Evolutionary conservation across 2,113 vertebrate species (phyloP), one percentile per base, ranked within the genome.

Genomic region (Microcebus ravelobensis): DNA sequence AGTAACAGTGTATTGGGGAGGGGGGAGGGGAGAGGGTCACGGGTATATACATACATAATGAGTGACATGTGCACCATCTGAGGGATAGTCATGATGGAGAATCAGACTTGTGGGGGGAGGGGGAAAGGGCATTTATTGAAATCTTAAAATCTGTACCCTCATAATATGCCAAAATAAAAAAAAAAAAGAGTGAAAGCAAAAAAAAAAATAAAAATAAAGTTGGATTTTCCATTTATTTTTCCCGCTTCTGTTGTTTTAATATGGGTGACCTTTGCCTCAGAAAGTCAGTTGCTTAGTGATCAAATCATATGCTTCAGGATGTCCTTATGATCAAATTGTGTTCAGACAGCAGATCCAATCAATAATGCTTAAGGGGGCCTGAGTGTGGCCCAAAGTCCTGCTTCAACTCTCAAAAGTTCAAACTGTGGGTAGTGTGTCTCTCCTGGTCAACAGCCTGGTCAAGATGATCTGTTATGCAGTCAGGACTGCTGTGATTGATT

Each of bases 161-260:
- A 42, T 42, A 5, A 42, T 42, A 42, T 42, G 42, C 42, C 42
- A 1, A 42, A 42, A 42, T 42, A 42, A 42, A 42, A 42, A 39
- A 42, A 42, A 42, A 42, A 42, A 42, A 42, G 39, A 42, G 39
- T 42, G 39, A 42, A 42, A 42, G 39, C 39, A 42, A 42, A 42
- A 42, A 42, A 42, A 42, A 42, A 42, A 42, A 42, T 42, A 42
- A 42, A 39, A 39, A 39, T 18, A 8, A 71, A 52, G 65, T 80
- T 91, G 20, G 5, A 23, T 87, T 93, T 85, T 74, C 80, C 59
- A 73, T 73, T 76, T 84, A 55, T 95, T 93, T 93, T 90, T 52
- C 50, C 27, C 92, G 68, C n/a, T 67, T 50, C 63, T 93, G 18
- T 29, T 95, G 48, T 95, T 96, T 76, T 61, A 59, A 39, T 85